Percentiles rank a stretch among this genome's conserved stretches.
phyloP scores from a whole-genome alignment of 1,140 invertebrate species.

The Tribolium castaneum region DNA sequence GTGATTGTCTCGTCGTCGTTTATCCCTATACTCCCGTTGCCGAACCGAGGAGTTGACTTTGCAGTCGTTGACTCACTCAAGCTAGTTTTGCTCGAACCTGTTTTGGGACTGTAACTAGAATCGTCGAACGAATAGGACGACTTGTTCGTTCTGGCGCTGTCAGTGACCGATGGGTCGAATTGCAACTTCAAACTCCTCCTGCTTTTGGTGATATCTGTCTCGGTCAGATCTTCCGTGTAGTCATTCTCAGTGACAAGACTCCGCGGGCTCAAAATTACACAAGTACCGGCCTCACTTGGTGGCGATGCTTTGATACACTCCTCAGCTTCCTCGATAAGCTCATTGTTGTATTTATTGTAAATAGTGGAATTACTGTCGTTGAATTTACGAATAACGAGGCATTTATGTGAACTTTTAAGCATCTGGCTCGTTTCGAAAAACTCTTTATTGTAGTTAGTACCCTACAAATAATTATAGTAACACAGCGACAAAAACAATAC shows the following conservation, averaged over 20 bases:
- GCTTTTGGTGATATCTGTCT: neutral
- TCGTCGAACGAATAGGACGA: neutral
- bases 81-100: neutral
- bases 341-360: slow-evolving; percentile 18
- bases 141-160: neutral
- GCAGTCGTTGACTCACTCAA: neutral
- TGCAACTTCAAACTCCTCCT: neutral
- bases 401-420: slow-evolving; percentile 3
- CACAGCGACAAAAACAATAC: neutral
- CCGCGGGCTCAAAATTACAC: neutral
- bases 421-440: slow-evolving; percentile 22
- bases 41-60: neutral
- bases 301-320: neutral
- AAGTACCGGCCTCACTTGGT: neutral
- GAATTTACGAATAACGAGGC: slow-evolving; percentile 3
- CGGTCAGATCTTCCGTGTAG: neutral
- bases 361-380: neutral
- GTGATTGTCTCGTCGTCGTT: neutral
- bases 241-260: neutral
- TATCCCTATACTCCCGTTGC: neutral
- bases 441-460: slow-evolving; percentile 28
- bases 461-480: neutral
- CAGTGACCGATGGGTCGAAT: neutral
- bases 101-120: neutral
- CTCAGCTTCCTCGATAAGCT: slow-evolving; percentile 18